Percentiles rank a stretch among this genome's conserved stretches.
phyloP scores from a whole-genome alignment of 2,113 vertebrate genomes.

The Lathamus discolor region DNA sequence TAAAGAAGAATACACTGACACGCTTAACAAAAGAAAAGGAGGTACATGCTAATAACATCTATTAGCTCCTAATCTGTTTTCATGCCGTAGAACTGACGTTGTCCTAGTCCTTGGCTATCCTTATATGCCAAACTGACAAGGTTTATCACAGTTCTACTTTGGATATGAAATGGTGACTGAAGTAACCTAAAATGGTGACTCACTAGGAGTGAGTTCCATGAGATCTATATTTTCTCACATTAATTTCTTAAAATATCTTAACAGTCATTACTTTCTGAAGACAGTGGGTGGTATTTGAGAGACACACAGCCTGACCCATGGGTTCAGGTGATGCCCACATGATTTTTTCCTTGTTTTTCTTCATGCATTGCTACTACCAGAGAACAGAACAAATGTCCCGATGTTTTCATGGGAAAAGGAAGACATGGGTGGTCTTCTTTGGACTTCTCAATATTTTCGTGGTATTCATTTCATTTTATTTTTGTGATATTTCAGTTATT shows the following conservation, averaged over 20 bases:
- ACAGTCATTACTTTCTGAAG: not conserved
- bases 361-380: not conserved
- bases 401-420: not conserved
- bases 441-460: not conserved
- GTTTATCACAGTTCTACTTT: not conserved
- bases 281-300: not conserved
- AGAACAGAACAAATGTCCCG: not conserved
- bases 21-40: not conserved
- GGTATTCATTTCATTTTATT: not conserved
- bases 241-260: not conserved
- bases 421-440: not conserved
- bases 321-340: rapidly evolving
- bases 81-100: not conserved
- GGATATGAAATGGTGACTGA: not conserved
- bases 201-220: not conserved
- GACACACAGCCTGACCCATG: not conserved
- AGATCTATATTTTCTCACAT: not conserved
- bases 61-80: not conserved
- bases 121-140: not conserved
- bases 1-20: not conserved
- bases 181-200: not conserved
- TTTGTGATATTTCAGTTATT: not conserved
- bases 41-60: not conserved
- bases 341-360: not conserved
- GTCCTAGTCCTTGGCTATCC: not conserved